These are phyloP conservation scores for Sarcophilus harrisii DNA, from an alignment of 2,797 vertebrate species.

Conservation along the genomic window DNA sequence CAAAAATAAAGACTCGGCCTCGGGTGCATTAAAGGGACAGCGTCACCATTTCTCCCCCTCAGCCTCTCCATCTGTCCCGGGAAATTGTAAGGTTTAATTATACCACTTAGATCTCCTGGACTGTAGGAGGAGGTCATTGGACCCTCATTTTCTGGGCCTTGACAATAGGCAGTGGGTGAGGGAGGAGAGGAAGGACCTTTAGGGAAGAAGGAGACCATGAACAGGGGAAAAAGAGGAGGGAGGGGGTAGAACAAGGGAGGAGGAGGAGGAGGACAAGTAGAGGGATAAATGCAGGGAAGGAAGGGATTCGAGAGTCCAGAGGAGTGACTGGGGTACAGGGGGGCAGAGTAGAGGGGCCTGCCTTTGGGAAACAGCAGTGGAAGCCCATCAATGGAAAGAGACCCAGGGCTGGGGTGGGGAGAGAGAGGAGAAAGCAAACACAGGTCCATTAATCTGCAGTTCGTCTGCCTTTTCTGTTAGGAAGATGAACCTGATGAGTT, in stretches of 20 bases:
- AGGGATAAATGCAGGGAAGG: conserved; percentile 15
- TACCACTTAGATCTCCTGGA: conserved; percentile 47
- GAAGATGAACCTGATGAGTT: conserved; percentile 92
- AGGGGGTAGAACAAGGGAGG: neutral
- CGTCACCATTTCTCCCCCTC: conserved; percentile 70
- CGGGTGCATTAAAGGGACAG: conserved; percentile 74
- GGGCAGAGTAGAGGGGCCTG: conserved; percentile 57
- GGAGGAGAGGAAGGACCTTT: conserved; percentile 36
- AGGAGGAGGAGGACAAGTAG: neutral
- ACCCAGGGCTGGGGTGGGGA: conserved; percentile 46
- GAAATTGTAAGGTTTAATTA: conserved; percentile 55
- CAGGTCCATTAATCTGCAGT: conserved; percentile 89
- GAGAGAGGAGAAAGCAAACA: conserved; percentile 85
- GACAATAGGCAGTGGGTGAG: conserved; percentile 25
- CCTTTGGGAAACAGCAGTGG: neutral
- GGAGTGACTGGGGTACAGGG: conserved; percentile 6
- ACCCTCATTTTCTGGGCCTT: conserved; percentile 15
- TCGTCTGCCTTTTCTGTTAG: conserved; percentile 89
- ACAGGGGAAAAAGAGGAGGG: neutral
- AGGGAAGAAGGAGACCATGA: neutral
- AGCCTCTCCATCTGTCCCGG: conserved; percentile 66
- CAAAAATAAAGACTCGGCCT: conserved; percentile 76
- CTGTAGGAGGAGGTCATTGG: neutral
- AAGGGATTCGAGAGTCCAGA: conserved; percentile 36
- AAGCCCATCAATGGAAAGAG: neutral